Evolutionary conservation across 1,140 invertebrate genomes (phyloP), one percentile per base, ranked within the genome.

Genomic region (Trichogramma pretiosum): DNA sequence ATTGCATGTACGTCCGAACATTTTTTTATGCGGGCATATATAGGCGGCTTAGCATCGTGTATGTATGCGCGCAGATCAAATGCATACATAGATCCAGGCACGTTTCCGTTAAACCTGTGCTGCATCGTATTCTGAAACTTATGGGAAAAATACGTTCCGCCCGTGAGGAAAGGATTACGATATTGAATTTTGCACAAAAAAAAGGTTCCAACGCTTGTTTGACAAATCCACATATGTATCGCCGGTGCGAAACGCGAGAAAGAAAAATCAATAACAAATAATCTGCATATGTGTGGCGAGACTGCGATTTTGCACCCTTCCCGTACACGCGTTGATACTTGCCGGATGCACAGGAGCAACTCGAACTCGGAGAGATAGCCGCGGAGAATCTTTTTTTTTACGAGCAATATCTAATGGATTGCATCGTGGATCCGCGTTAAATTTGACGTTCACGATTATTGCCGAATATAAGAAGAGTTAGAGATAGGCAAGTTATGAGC

Each of bases 361-460:
- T n/a, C n/a, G n/a, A n/a, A n/a, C n/a, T n/a, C n/a, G n/a, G n/a
- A n/a, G n/a, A n/a, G n/a, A n/a, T n/a, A n/a, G n/a, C n/a, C n/a
- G n/a, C n/a, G n/a, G n/a, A n/a, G n/a, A n/a, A n/a, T n/a, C n/a
- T n/a, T n/a, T 28, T 11, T 67, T 60, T 70, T 70, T 68, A 70
- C 63, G 68, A 69, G 66, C 68, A 61, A 69, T 70, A 71, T 69
- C 66, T 70, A 71, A 71, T 71, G 68, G 67, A 71, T 71, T 69
- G 67, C 64, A 68, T 70, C 58, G 62, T n/a, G 47, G 55, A 32
- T 26, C 3, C 17, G 40, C 13, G 62, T 70, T 69, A 69, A 71
- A 69, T 69, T 70, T 67, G 61, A 69, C 65, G 63, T 71, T 68
- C 63, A 71, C 67, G 68, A 71, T 70, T 71, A 70, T 70, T 71